These are phyloP conservation scores for Hippocampus guttulatus DNA, from an alignment of 2,113 vertebrate species.

Conservation along the genomic window DNA sequence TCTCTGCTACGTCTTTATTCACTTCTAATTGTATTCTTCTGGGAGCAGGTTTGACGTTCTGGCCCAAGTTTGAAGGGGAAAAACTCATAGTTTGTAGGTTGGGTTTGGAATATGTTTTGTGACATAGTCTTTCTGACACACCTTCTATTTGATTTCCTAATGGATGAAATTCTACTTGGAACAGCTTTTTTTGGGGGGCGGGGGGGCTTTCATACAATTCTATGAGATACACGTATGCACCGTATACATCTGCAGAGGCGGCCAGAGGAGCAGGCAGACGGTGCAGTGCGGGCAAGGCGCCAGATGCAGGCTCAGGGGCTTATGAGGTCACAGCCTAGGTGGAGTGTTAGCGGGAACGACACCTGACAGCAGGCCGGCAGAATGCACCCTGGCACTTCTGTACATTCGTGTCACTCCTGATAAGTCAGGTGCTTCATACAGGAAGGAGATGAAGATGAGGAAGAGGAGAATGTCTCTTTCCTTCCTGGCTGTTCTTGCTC, in stretches of 20 bases:
- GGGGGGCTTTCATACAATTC: not conserved
- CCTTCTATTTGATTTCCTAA: not conserved
- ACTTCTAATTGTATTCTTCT: no score
- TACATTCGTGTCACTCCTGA: slow-evolving; percentile 65
- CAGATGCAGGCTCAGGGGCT: slow-evolving; percentile 45
- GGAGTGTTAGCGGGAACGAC: slow-evolving; percentile 67
- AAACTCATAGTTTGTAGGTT: not conserved
- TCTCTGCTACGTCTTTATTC: no score
- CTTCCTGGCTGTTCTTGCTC: slow-evolving; percentile 51
- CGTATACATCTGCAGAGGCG: slow-evolving; percentile 21
- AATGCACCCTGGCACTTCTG: slow-evolving; percentile 70
- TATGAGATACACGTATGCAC: not conserved
- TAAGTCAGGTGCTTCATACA: slow-evolving; percentile 60
- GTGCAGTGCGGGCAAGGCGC: slow-evolving; percentile 35
- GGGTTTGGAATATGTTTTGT: not conserved
- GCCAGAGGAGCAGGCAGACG: slow-evolving; percentile 17
- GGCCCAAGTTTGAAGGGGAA: not conserved
- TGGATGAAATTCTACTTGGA: no score
- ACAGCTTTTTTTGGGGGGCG: no score
- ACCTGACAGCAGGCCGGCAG: slow-evolving; percentile 63
- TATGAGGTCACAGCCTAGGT: slow-evolving; percentile 65
- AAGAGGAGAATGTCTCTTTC: slow-evolving; percentile 59
- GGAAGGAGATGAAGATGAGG: slow-evolving; percentile 39
- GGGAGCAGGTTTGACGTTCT: not conserved
- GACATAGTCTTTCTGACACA: not conserved